phyloP scores from a whole-genome alignment of 1,140 invertebrate genomes.

The Pseudobourletiella spinata region DNA sequence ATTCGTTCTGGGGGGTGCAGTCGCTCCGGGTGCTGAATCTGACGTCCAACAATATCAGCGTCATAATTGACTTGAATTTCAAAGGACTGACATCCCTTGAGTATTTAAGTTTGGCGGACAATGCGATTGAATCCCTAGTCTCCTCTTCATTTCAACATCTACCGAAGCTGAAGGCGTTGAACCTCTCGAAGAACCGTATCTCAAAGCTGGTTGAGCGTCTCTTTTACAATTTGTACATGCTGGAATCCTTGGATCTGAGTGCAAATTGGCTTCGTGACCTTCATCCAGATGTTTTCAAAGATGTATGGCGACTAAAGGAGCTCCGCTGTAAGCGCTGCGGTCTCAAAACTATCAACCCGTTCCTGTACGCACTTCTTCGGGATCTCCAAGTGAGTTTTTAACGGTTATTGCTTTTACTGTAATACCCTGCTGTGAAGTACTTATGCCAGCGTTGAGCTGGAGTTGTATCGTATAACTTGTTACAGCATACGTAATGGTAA shows the following conservation, averaged over 20 bases:
- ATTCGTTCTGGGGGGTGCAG: constrained; percentile 65
- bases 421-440: no score
- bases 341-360: constrained; percentile 60
- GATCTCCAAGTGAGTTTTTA: constrained; percentile 45
- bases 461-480: no score
- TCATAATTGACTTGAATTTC: constrained; percentile 46
- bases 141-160: constrained; percentile 65
- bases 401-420: no score
- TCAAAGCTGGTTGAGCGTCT: constrained; percentile 55
- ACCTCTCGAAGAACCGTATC: constrained; percentile 60
- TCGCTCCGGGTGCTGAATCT: constrained; percentile 60
- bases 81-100: constrained; percentile 40
- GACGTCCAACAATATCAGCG: constrained; percentile 64
- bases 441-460: no score
- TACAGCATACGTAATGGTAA: no score
- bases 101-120: constrained; percentile 45
- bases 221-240: constrained; percentile 56
- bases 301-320: constrained; percentile 54
- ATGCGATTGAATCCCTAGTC: constrained; percentile 45
- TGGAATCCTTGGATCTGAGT: constrained; percentile 59
- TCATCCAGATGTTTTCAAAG: constrained; percentile 64
- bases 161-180: constrained; percentile 52
- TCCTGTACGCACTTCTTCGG: constrained; percentile 61
- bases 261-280: constrained; percentile 60
- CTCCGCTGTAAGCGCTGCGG: constrained; percentile 59